Conservation (phyloP, 2,113 vertebrate species). For the Osmerus mordax region DNA sequence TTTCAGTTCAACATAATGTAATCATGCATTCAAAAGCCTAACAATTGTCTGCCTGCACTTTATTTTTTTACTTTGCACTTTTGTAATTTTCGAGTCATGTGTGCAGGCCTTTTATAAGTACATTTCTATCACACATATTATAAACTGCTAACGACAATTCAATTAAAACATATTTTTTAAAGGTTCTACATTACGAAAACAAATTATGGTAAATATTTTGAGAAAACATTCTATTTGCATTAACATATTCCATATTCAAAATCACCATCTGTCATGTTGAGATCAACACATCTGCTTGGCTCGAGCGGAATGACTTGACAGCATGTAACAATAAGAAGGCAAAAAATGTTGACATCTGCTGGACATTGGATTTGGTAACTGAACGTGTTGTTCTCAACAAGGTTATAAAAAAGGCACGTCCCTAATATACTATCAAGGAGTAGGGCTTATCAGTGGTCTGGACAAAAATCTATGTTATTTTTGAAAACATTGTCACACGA, state of each 20-base stretch:
- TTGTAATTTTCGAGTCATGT: too few species aligned
- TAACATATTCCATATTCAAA: conserved; percentile 61
- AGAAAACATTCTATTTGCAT: conserved; percentile 44
- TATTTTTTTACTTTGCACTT: too few species aligned
- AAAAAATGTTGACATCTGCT: conserved; percentile 56
- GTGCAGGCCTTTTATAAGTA: too few species aligned
- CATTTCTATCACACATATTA: too few species aligned
- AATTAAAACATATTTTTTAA: background rate
- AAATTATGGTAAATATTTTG: conserved; percentile 4
- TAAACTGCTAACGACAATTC: too few species aligned
- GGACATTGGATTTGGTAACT: conserved; percentile 59
- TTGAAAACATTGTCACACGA: too few species aligned
- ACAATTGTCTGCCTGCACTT: too few species aligned
- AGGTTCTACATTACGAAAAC: background rate
- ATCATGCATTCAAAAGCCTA: too few species aligned
- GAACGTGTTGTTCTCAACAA: conserved; percentile 1
- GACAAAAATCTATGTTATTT: too few species aligned
- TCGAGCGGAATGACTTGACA: conserved; percentile 55
- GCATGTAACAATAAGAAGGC: conserved; percentile 43
- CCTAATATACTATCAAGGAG: conserved; percentile 67
- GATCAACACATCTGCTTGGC: conserved; percentile 68
- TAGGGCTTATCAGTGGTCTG: too few species aligned
- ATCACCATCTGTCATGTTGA: conserved; percentile 72
- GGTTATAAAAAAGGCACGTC: conserved; percentile 74
- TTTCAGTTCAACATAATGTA: too few species aligned